Percentiles rank a stretch among this genome's conserved stretches.
phyloP scores from a whole-genome alignment of 2,888 invertebrate species.

The Volucella bombylans region DNA sequence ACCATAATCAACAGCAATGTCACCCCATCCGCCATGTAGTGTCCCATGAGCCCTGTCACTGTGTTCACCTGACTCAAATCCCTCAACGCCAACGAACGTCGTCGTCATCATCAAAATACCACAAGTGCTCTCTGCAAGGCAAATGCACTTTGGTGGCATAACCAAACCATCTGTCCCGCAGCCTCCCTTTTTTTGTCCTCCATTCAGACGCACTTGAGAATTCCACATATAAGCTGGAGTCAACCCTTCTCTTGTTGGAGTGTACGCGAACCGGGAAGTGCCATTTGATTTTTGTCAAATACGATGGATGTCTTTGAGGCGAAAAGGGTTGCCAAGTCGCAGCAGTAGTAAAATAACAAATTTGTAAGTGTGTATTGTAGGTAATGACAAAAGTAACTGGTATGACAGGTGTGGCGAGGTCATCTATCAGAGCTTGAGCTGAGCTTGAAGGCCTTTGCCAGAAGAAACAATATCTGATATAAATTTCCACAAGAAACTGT shows the following conservation, averaged over 20 bases:
- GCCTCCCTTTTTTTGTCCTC: not conserved
- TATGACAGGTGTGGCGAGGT: too few relatives aligned
- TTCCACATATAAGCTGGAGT: constrained; percentile 6
- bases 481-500: too few relatives aligned
- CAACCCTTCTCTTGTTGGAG: constrained; percentile 6
- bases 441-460: too few relatives aligned
- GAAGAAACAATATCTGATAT: too few relatives aligned
- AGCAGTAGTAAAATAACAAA: too few relatives aligned
- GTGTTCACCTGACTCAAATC: not conserved
- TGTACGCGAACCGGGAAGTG: constrained; percentile 32
- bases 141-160: constrained; percentile 57
- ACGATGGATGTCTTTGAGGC: not conserved
- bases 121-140: constrained; percentile 59
- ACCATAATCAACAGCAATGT: constrained; percentile 60
- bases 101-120: constrained; percentile 45
- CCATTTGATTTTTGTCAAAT: constrained; percentile 52
- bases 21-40: constrained; percentile 4
- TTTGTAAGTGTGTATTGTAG: too few relatives aligned
- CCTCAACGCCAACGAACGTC: not conserved
- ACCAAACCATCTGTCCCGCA: constrained; percentile 1
- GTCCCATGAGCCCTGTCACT: not conserved
- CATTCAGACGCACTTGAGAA: constrained; percentile 59
- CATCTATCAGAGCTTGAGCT: too few relatives aligned
- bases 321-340: constrained; percentile 33
- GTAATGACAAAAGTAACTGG: too few relatives aligned